Base-by-base conservation (phyloP, 2,113 vertebrate species). In the Ceyx melanurus region DNA sequence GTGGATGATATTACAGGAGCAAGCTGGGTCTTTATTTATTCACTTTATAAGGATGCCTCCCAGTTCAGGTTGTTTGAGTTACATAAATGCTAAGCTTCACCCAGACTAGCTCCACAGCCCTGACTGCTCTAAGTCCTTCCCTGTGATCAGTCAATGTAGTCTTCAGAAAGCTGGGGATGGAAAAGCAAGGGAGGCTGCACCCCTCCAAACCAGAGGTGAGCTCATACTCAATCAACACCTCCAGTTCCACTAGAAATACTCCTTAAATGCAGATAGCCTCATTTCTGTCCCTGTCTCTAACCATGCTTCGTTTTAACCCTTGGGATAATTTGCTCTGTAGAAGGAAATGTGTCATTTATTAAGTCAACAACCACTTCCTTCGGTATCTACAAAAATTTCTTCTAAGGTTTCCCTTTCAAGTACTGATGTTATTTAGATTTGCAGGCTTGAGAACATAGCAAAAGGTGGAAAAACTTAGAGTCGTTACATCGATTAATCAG, bases 1-100 rank as follows among this genome's bases (percentile, higher is more conserved):
- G 82, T 87, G 92, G 90, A 85, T 76, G 67, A 91, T 58, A 61
- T 57, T 50, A 95, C 42, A 87, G 66, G 85, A 88, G 64, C 82
- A 95, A 95, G 75, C 51, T 0, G 3, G 58, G 50, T 79, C 84
- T 82, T 67, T 90, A 70, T 91, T 82, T 58, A 65, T 93, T 91
- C 77, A 62, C 64, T 89, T 77, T 82, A 37, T 53, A 88, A 58
- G 79, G 79, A 66, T 64, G 82, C 31, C 62, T 87, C 82, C 0
- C 0, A 76, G 58, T 54, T 88, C 78, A 80, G 74, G 66, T 94
- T 93, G 81, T 23, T 73, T 1, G 20, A 87, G 78, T 94, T 91
- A 85, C 46, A 35, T 70, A 85, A 71, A 89, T 13, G 75, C 54
- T 92, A 75, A 93, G 73, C 74, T 21, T 82, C 86, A 70, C 65